These are phyloP conservation scores for Tapera naevia DNA, from an alignment of 2,797 vertebrate species.

Conservation along the genomic window DNA sequence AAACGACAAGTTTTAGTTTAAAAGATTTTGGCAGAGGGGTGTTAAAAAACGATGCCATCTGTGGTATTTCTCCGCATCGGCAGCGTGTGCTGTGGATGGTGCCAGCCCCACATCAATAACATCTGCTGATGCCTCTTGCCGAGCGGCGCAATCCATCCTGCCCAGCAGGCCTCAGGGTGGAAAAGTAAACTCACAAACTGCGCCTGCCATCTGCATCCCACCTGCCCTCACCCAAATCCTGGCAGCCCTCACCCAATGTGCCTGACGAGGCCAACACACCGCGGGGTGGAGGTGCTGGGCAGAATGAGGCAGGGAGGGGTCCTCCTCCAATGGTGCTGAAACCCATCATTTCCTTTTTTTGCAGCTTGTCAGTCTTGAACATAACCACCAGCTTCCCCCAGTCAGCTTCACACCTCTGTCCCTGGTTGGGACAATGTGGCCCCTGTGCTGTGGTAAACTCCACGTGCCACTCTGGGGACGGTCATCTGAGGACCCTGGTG, in stretches of 20 bases:
- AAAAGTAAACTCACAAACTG: constrained; percentile 22
- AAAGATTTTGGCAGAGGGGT: constrained; percentile 6
- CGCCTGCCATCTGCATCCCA: constrained; percentile 17
- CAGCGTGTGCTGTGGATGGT: background rate
- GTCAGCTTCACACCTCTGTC: background rate
- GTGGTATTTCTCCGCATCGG: background rate
- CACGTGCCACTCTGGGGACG: fast-evolving
- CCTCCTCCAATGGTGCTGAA: background rate
- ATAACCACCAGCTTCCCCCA: background rate
- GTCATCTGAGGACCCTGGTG: fast-evolving
- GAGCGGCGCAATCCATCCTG: constrained; percentile 43
- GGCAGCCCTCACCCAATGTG: background rate
- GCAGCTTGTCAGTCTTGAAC: background rate
- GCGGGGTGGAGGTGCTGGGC: background rate
- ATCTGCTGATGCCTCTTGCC: constrained; percentile 43
- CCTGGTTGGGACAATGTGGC: background rate
- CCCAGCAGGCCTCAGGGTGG: background rate
- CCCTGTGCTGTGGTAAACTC: background rate
- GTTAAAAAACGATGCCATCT: constrained; percentile 9
- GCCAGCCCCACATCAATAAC: constrained; percentile 45
- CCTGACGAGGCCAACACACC: background rate
- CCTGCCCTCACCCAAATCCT: background rate
- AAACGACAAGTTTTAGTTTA: constrained; percentile 29
- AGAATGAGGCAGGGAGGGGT: fast-evolving
- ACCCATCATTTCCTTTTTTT: background rate